Percentiles rank a stretch among this genome's conserved stretches.
Evolutionary conservation across 2,888 invertebrate genomes (phyloP).

Genomic region (Rhagophthalmus giganteus): DNA sequence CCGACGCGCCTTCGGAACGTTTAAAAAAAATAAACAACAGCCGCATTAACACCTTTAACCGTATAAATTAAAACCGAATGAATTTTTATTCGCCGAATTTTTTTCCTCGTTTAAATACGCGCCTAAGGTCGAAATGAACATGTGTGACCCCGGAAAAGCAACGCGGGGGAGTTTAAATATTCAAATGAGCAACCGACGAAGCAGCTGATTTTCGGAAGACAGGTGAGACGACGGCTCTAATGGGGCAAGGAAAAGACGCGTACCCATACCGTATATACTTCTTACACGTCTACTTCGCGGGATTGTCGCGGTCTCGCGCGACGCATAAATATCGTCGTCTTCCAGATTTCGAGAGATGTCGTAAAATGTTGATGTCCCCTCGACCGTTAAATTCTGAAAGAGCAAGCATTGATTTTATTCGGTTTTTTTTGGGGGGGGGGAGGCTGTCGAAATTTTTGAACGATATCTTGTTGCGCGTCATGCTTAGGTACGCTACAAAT

Average conservation of each 20-base stretch:
- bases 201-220: conserved; percentile 40
- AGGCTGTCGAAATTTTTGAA: too few species aligned
- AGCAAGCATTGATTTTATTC: too few species aligned
- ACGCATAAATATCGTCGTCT: conserved; percentile 23
- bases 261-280: conserved; percentile 4
- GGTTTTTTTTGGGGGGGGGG: too few species aligned
- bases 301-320: conserved; percentile 25
- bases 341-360: conserved; percentile 18
- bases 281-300: conserved; percentile 1
- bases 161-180: conserved; percentile 41
- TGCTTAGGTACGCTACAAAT: too few species aligned
- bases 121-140: conserved; percentile 29
- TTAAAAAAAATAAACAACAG: too few species aligned
- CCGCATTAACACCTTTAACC: too few species aligned
- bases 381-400: conserved; percentile 12
- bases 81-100: conserved; percentile 8
- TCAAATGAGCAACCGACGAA: conserved; percentile 43
- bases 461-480: too few species aligned
- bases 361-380: conserved; percentile 2
- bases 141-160: conserved; percentile 39
- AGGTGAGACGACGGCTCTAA: conserved; percentile 37
- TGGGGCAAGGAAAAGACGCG: conserved; percentile 13
- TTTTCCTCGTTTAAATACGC: conserved; percentile 2
- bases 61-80: conserved; percentile 21
- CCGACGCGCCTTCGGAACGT: too few species aligned